These are phyloP conservation scores for Rhabdomys pumilio DNA, from an alignment of 2,797 vertebrate genomes.

Conservation along the genomic window DNA sequence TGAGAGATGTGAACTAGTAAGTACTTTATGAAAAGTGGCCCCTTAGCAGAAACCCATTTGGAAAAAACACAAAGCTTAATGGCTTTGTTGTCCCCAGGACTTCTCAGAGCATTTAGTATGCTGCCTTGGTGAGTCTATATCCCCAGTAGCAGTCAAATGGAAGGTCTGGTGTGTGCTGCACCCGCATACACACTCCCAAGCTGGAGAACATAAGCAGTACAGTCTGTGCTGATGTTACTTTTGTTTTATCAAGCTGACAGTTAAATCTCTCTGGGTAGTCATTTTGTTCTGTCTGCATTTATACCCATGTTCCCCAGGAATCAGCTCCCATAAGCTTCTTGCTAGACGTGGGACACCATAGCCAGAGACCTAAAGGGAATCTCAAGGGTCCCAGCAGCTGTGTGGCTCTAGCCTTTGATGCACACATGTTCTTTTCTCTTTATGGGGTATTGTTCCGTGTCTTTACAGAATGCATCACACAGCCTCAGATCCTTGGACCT, in stretches of 20 bases:
- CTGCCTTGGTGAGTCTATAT: background rate
- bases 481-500: slow-evolving; percentile 87
- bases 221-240: background rate
- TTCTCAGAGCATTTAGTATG: background rate
- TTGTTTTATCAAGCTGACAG: slow-evolving; percentile 19
- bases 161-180: background rate
- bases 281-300: background rate
- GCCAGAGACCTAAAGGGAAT: background rate
- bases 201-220: background rate
- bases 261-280: background rate
- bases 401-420: slow-evolving; percentile 43
- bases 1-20: slow-evolving; percentile 26
- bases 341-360: background rate
- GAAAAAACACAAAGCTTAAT: background rate
- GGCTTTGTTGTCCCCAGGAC: slow-evolving; percentile 1
- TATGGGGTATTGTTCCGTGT: slow-evolving; percentile 1
- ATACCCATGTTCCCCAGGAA: background rate
- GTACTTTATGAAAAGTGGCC: background rate
- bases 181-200: background rate
- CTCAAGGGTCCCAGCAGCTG: background rate
- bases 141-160: background rate
- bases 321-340: background rate
- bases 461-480: slow-evolving; percentile 1
- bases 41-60: background rate
- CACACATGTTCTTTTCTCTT: slow-evolving; percentile 52